Conservation (phyloP, 2,888 invertebrate genomes). For the Chironomus tentans region DNA sequence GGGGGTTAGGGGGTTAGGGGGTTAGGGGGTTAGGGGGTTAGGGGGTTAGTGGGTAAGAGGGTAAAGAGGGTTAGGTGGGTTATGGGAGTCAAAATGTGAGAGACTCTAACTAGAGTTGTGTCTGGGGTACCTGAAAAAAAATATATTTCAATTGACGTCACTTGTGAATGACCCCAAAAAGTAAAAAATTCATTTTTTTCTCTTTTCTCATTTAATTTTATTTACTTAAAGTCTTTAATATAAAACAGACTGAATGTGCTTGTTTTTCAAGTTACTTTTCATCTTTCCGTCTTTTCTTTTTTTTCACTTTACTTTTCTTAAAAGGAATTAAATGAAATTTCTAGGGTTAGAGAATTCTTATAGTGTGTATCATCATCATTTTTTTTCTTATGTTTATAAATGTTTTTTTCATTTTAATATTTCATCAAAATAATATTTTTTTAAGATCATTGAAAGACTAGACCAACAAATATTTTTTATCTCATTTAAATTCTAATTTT, state of each 20-base stretch:
- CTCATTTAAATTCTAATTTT: slow-evolving; percentile 7
- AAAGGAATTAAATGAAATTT: neutral
- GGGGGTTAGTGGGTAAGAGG: too few species aligned
- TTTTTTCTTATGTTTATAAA: neutral
- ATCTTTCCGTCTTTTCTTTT: neutral
- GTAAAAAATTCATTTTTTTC: neutral
- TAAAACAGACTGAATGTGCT: slow-evolving; percentile 16
- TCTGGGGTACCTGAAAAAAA: neutral
- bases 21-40: too few species aligned
- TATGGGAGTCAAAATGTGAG: too few species aligned
- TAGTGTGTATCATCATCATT: neutral
- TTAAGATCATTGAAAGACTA: slow-evolving; percentile 6
- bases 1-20: too few species aligned
- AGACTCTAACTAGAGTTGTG: too few species aligned
- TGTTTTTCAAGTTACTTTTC: neutral
- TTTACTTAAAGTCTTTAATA: slow-evolving; percentile 9
- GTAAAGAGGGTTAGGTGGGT: too few species aligned
- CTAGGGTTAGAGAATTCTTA: neutral
- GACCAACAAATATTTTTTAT: slow-evolving; percentile 24
- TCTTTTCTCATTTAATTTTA: slow-evolving; percentile 11
- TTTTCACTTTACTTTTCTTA: neutral
- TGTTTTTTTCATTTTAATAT: neutral
- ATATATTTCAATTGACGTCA: neutral
- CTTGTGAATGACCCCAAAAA: neutral
- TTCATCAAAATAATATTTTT: slow-evolving; percentile 13